Base-by-base conservation (phyloP, 2,113 vertebrate genomes). In the Camelus dromedarius region DNA sequence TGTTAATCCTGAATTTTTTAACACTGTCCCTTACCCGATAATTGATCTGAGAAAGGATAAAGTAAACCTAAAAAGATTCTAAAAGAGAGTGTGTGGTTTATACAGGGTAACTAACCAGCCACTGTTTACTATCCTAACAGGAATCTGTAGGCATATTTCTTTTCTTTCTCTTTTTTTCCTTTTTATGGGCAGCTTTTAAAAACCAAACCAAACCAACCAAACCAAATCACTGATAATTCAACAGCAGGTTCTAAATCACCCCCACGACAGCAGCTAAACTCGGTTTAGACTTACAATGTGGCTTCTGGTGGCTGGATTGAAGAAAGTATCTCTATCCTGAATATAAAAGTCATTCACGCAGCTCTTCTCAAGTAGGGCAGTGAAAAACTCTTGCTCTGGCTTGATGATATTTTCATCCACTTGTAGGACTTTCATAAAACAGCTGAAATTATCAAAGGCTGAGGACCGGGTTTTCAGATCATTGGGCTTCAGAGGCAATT, bases 1-100 rank as follows among this genome's bases (percentile, higher is more conserved):
- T 99, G 91, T 97, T 99, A 98, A 99, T 99, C 69, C 99, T 99
- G 98, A 99, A 99, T 97, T 99, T 99, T 95, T 98, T 99, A 38
- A 98, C 95, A 4, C 94, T 98, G 38, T 98, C 98, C 96, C 98
- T 98, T 64, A 98, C 97, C 94, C 99, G 99, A 96, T 99, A 99
- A 54, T 98, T 98, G 30, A 99, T 98, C 42, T 99, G 99, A 73
- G 99, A 99, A 72, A 99, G 98, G 97, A 99, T 99, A 98, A 99
- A 99, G 93, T 98, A 98, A 52, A 99, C 99, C 99, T 99, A 86
- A 56, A 98, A 98, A 94, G 80, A 89, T 72, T 94, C 30, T 60
- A 92, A 96, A 93, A 75, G 0, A 94, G 12, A 77, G 24, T 13
- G 6, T 42, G 11, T 18, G 28, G 20, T 52, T 87, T 60, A 96